Evolutionary conservation across 2,888 invertebrate species (phyloP), one percentile per base, ranked within the genome.

Genomic region (Eupithecia subfuscata): DNA sequence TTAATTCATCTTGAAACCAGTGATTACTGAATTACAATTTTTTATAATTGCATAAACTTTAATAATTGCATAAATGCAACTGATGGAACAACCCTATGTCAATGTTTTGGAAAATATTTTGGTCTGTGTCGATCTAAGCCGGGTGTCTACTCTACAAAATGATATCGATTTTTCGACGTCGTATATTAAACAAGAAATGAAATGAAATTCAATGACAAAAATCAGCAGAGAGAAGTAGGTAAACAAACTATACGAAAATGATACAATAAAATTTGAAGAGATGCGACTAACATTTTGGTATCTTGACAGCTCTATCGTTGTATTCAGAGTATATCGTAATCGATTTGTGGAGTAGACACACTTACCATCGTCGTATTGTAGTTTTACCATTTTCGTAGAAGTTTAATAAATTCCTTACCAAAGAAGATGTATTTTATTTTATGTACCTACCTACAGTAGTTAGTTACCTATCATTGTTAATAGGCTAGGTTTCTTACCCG

Each of bases 331-430:
- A 56, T 22, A 22, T 22, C 60, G 60, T 60, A 25, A 25, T 60
- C 14, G 60, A 25, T 60, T 60, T 60, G 25, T 25, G 12, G 60
- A 64, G 43, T 43, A 71, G 45, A 22, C 48, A 25, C 25, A 25
- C 69, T 70, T 78, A 76, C 73, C 71, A 75, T 75, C 75, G 76
- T 72, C 69, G 65, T 73, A 75, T 52, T 52, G 52, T 56, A 56
- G 40, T 75, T 81, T 82, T 78, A 84, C 75, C 83, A 83, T 81
- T 86, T 80, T 87, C 84, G 85, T 90, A 88, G 86, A 85, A 87
- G 88, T 87, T 86, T 81, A 85, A 89, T 91, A 92, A 92, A 92
- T 78, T 86, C 85, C 72, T 88, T 92, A 93, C 93, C 93, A 93
- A 93, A 93, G 93, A 92, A 65, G 80, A 77, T 80, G 40, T 45